A percentile compares a stretch with the other conserved stretches of the same genome.
phyloP scores from a whole-genome alignment of 92 coral and sea anemone genomes.

The Umimayanthus chanpuru region DNA sequence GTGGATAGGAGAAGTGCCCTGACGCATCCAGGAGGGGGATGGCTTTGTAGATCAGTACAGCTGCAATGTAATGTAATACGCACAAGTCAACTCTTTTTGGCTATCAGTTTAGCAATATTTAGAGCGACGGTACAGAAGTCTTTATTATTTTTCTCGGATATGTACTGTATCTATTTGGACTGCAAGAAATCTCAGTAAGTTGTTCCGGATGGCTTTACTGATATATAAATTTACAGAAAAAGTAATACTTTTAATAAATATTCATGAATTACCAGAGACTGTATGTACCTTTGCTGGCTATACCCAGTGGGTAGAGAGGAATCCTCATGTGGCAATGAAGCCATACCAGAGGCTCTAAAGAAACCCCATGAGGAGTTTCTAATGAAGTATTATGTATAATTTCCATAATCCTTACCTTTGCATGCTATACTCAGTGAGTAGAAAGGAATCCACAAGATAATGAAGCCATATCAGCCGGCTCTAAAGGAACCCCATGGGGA shows the following conservation, averaged over 20 bases:
- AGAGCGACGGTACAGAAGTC: too few species aligned
- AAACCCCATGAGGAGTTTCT: constrained; percentile 13
- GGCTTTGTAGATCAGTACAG: constrained; percentile 80
- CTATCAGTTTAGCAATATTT: too few species aligned
- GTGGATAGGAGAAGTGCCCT: constrained; percentile 74
- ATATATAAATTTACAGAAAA: not conserved
- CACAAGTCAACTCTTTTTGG: not conserved
- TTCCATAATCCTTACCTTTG: constrained; percentile 65
- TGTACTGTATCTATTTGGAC: too few species aligned
- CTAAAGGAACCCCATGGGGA: constrained; percentile 12
- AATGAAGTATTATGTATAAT: too few species aligned
- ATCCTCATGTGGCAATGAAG: too few species aligned
- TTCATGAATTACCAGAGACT: too few species aligned
- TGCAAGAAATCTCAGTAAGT: not conserved
- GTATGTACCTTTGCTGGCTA: too few species aligned
- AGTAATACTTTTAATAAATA: too few species aligned
- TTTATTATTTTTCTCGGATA: not conserved
- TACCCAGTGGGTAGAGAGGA: too few species aligned
- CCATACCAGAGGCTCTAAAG: too few species aligned
- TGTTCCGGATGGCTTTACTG: too few species aligned
- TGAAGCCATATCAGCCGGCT: constrained; percentile 48
- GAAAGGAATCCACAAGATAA: constrained; percentile 58
- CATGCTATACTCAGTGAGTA: constrained; percentile 42
- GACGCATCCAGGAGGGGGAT: constrained; percentile 83
- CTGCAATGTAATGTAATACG: constrained; percentile 35